phyloP scores from a whole-genome alignment of 2,797 vertebrate genomes.

The Myiotriccus ornatus region DNA sequence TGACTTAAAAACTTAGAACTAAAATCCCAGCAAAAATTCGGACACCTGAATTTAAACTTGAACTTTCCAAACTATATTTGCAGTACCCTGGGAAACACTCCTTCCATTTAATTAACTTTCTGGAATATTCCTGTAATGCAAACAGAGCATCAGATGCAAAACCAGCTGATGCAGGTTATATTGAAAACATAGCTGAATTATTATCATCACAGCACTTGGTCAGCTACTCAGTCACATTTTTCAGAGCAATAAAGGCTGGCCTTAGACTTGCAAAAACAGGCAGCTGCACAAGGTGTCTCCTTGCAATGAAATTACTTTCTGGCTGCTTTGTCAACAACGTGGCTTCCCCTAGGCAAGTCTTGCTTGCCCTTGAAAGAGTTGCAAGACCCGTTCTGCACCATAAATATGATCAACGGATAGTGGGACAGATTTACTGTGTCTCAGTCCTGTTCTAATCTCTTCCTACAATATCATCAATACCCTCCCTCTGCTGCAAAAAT shows the following conservation, averaged over 20 bases:
- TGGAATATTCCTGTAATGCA: background rate
- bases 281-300: background rate
- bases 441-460: slow-evolving; percentile 6
- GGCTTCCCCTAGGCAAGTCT: background rate
- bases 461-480: background rate
- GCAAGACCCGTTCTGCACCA: slow-evolving; percentile 22
- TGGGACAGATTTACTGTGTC: slow-evolving; percentile 13
- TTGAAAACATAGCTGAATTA: background rate
- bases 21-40: background rate
- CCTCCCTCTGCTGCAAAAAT: background rate
- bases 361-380: slow-evolving; percentile 43
- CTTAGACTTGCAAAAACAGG: background rate
- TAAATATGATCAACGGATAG: slow-evolving; percentile 12
- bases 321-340: slow-evolving; percentile 54
- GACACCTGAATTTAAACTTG: background rate
- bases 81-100: background rate
- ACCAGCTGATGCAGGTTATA: background rate
- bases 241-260: background rate
- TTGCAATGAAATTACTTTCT: slow-evolving; percentile 21
- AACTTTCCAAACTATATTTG: background rate
- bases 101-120: background rate
- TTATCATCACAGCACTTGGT: background rate
- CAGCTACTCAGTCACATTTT: background rate
- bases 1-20: background rate
- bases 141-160: background rate